A percentile compares a stretch with the other conserved stretches of the same genome.
phyloP scores from a whole-genome alignment of 2,888 invertebrate genomes.

The Calephelis perditalis region DNA sequence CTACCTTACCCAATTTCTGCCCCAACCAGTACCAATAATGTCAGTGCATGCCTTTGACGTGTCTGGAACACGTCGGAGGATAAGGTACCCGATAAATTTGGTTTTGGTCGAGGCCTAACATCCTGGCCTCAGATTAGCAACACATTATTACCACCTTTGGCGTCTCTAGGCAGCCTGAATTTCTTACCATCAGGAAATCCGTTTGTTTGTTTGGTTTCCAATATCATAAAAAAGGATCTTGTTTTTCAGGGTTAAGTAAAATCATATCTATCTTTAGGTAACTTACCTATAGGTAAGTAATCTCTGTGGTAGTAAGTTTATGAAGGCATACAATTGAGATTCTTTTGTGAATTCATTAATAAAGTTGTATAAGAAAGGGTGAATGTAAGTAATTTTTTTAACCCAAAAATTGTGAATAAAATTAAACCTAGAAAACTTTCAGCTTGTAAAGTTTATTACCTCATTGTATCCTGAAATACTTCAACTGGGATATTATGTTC shows the following conservation, averaged over 20 bases:
- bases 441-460: neutral
- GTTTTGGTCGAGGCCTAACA: too few relatives aligned
- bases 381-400: neutral
- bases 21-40: too few relatives aligned
- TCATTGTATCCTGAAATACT: neutral
- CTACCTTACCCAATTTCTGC: too few relatives aligned
- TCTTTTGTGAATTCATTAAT: neutral
- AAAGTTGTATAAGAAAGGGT: neutral
- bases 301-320: neutral
- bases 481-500: neutral
- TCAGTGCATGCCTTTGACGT: too few relatives aligned
- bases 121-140: too few relatives aligned
- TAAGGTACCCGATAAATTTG: too few relatives aligned
- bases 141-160: too few relatives aligned
- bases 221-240: too few relatives aligned
- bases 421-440: neutral
- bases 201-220: too few relatives aligned
- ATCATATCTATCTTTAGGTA: neutral
- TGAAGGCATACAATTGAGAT: neutral
- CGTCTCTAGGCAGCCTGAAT: too few relatives aligned
- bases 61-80: too few relatives aligned
- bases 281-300: neutral
- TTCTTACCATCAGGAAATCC: too few relatives aligned
- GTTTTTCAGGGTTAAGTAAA: neutral
- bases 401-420: neutral